phyloP scores from a whole-genome alignment of 2,797 vertebrate genomes.

The Leucoraja ocellata region DNA sequence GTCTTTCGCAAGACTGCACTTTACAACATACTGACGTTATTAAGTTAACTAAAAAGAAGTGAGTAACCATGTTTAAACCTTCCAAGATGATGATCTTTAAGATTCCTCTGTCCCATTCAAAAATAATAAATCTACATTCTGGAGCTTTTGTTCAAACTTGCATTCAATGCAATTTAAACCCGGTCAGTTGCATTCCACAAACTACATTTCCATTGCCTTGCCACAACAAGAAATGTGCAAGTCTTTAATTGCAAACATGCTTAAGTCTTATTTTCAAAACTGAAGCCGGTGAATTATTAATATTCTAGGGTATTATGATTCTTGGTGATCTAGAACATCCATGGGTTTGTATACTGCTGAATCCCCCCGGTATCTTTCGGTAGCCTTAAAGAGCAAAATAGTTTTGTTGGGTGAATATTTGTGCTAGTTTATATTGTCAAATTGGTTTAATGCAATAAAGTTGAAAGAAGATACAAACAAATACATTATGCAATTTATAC shows the following conservation, averaged over 20 bases:
- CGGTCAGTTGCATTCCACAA: constrained; percentile 3
- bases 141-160: background rate
- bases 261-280: background rate
- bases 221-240: background rate
- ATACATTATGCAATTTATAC: background rate
- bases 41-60: background rate
- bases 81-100: background rate
- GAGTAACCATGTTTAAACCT: background rate
- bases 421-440: background rate
- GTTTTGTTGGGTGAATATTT: background rate
- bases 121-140: background rate
- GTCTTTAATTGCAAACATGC: background rate
- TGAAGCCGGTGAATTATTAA: background rate
- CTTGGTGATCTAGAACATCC: background rate
- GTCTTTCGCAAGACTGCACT: background rate
- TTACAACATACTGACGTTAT: background rate
- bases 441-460: background rate
- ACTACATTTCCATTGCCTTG: background rate
- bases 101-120: background rate
- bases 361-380: background rate
- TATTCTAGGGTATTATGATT: background rate
- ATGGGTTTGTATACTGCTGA: background rate
- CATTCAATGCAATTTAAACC: constrained; percentile 6
- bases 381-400: background rate
- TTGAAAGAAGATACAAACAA: background rate